phyloP scores from a whole-genome alignment of 92 coral and sea anemone species.

The Micromussa lordhowensis region DNA sequence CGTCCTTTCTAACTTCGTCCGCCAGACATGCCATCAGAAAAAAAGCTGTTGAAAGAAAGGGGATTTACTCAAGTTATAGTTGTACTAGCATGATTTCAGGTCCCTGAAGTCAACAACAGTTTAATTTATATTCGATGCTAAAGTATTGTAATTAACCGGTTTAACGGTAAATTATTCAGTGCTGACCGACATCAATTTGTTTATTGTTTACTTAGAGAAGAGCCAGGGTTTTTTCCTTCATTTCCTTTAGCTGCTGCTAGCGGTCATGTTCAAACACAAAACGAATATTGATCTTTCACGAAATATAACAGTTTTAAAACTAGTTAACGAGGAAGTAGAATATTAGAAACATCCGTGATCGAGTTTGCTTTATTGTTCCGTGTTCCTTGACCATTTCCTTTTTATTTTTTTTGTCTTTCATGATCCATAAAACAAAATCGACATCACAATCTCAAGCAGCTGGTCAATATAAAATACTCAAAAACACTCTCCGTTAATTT shows the following conservation, averaged over 20 bases:
- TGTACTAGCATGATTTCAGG: not conserved
- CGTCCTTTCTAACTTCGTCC: slow-evolving; percentile 20
- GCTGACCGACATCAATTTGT: not conserved
- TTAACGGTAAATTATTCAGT: not conserved
- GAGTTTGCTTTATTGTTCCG: not conserved
- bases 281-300: not conserved
- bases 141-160: not conserved
- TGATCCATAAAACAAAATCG: not conserved
- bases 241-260: not conserved
- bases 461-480: not conserved
- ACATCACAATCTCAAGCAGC: not conserved
- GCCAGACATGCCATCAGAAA: slow-evolving; percentile 10
- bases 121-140: not conserved
- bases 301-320: not conserved
- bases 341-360: not conserved
- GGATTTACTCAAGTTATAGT: not conserved
- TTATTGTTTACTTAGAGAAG: not conserved
- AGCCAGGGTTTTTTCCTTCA: not conserved
- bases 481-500: not conserved
- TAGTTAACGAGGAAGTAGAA: not conserved
- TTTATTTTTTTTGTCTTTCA: not conserved
- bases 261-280: not conserved
- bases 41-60: slow-evolving; percentile 9
- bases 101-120: not conserved
- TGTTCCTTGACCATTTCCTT: not conserved